Evolutionary conservation across 2,797 vertebrate genomes (phyloP), one percentile per base, ranked within the genome.

Genomic region (Choloepus didactylus): DNA sequence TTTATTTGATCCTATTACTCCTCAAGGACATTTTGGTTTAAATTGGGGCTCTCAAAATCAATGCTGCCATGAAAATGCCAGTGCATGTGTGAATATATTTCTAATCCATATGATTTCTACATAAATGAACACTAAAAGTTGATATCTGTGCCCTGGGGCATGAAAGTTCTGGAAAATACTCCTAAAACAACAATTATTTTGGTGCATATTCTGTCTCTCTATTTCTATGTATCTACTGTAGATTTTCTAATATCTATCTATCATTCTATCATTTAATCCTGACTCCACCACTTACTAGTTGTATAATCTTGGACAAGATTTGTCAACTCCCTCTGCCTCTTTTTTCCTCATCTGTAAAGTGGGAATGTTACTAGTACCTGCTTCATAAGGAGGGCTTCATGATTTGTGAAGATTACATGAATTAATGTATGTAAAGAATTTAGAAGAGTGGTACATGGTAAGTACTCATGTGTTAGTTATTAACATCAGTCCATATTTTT

Each of bases 51-150:
- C 35, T 82, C 64, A 70, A 85, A 94, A 44, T 87, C 54, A 88
- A 12, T 79, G 46, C 29, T 70, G 7, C 1, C 46, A 12, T 93
- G 62, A 80, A 95, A 95, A 88, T 73, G 16, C 6, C 27, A 60
- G 8, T 82, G 10, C 18, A 18, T 2, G 14, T 4, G 35, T 44
- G 3, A 95, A 19, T 87, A 59, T 59, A 18, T 69, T 81, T 91
- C 41, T 51, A 16, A 87, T 86, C 18, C 11, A 38, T 10, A 10
- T 76, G 11, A 8, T 91, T 91, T 75, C 18, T 76, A 77, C 4
- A 73, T 29, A 73, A 89, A 73, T 88, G 91, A 77, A 91, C 3
- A 59, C 60, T 75, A 56, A 89, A 79, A 60, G 27, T 27, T 46
- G 31, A 31, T 79, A 64, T 56, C 18, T 80, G 16, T 79, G 41